Percentiles rank a stretch among this genome's conserved stretches.
phyloP scores from a whole-genome alignment of 2,797 vertebrate genomes.

The Sebastiscus albofasciatus region DNA sequence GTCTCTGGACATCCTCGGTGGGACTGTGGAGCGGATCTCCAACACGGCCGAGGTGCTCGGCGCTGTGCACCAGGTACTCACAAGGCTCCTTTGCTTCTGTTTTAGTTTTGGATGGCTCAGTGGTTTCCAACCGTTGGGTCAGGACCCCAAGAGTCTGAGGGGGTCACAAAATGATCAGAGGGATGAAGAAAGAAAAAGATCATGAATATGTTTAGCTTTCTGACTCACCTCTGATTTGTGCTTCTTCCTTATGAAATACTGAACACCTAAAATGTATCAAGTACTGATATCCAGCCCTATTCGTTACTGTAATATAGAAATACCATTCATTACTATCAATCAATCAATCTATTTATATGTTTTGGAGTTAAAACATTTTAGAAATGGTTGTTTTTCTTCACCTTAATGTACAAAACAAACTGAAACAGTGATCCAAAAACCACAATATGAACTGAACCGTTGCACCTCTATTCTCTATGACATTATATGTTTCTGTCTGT shows the following conservation, averaged over 20 bases:
- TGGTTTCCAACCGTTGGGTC: background rate
- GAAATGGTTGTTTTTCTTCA: background rate
- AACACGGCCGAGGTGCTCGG: slow-evolving; percentile 87
- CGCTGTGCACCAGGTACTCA: slow-evolving; percentile 87
- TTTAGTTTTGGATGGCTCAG: background rate
- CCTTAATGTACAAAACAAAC: too few species aligned
- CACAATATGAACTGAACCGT: background rate
- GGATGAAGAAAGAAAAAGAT: background rate
- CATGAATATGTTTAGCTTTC: background rate
- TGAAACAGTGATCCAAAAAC: too few species aligned
- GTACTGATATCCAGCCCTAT: too few species aligned
- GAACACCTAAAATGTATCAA: too few species aligned
- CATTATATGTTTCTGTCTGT: background rate
- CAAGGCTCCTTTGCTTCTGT: background rate
- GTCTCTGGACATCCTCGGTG: slow-evolving; percentile 82
- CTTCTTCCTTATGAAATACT: background rate
- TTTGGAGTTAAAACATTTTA: too few species aligned
- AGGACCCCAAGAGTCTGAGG: background rate
- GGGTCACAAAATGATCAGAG: background rate
- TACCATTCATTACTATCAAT: too few species aligned
- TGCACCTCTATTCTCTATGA: background rate
- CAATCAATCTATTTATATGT: too few species aligned
- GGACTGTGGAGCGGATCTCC: slow-evolving; percentile 81
- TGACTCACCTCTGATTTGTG: background rate
- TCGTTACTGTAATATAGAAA: too few species aligned